A percentile compares a stretch with the other conserved stretches of the same genome.
Conservation (phyloP, 2,888 invertebrate genomes). For the Phymatocera aterrima region DNA sequence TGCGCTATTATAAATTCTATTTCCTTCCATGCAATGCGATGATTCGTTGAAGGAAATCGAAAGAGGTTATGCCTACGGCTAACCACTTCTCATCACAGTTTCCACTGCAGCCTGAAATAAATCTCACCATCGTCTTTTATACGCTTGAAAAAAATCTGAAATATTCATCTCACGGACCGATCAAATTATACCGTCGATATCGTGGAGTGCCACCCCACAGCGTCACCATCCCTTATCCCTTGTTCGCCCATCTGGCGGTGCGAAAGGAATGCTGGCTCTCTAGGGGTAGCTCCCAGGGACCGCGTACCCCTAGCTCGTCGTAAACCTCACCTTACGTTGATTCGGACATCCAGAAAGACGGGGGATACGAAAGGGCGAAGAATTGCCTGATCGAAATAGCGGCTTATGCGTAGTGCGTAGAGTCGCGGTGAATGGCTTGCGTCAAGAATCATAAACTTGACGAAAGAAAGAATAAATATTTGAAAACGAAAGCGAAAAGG, state of each 20-base stretch:
- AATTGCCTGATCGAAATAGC: slow-evolving; percentile 13
- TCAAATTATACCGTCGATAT: slow-evolving; percentile 43
- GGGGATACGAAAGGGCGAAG: not conserved
- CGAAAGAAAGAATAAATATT: slow-evolving; percentile 36
- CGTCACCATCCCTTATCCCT: slow-evolving; percentile 21
- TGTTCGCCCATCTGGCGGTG: slow-evolving; percentile 35
- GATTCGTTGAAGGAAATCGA: slow-evolving; percentile 31
- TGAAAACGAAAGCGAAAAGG: slow-evolving; percentile 54
- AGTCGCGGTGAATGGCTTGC: not conserved
- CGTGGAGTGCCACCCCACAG: not conserved
- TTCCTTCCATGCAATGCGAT: not conserved
- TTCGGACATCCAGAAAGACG: slow-evolving; percentile 29
- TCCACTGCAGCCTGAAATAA: slow-evolving; percentile 31
- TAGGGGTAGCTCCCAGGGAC: slow-evolving; percentile 24
- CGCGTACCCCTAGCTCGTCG: slow-evolving; percentile 28
- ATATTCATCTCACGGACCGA: slow-evolving; percentile 41
- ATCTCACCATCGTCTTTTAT: slow-evolving; percentile 22
- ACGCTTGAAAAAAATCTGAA: slow-evolving; percentile 22
- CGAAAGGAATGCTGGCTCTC: slow-evolving; percentile 15
- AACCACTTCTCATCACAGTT: slow-evolving; percentile 29
- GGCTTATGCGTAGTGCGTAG: slow-evolving; percentile 22
- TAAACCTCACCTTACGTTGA: slow-evolving; percentile 21
- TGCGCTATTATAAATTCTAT: slow-evolving; percentile 23
- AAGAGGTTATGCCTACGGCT: slow-evolving; percentile 4
- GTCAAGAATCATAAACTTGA: slow-evolving; percentile 16